phyloP scores from a whole-genome alignment of 1,140 invertebrate genomes.

The Brachionus rubens region DNA sequence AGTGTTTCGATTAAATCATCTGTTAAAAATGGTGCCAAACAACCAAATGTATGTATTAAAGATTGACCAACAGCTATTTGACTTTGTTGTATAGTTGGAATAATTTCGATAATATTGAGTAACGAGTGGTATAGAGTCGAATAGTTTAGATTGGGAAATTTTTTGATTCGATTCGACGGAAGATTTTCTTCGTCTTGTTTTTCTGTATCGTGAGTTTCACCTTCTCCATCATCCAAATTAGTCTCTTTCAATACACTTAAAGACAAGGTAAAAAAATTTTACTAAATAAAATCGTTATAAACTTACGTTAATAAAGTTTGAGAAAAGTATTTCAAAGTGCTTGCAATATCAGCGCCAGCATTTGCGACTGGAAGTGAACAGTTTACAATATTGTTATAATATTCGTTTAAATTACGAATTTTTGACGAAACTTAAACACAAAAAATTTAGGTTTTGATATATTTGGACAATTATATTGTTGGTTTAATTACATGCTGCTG shows the following conservation, averaged over 20 bases:
- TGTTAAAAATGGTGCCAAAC: slow-evolving; percentile 90
- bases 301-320: slow-evolving; percentile 88
- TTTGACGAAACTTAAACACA: slow-evolving; percentile 82
- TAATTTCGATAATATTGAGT: slow-evolving; percentile 61
- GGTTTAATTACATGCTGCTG: neutral
- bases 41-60: slow-evolving; percentile 81
- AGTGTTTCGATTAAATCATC: slow-evolving; percentile 90
- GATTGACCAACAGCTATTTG: slow-evolving; percentile 66
- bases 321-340: slow-evolving; percentile 94
- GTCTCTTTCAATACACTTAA: slow-evolving; percentile 30
- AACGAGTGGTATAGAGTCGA: slow-evolving; percentile 74
- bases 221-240: slow-evolving; percentile 61
- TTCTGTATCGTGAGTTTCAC: slow-evolving; percentile 72
- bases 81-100: slow-evolving; percentile 59
- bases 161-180: slow-evolving; percentile 67
- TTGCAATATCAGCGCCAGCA: slow-evolving; percentile 88
- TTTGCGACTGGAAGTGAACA: slow-evolving; percentile 79
- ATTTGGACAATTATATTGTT: neutral
- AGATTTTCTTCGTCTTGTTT: slow-evolving; percentile 63
- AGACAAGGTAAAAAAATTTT: no score
- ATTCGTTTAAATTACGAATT: slow-evolving; percentile 90
- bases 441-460: neutral
- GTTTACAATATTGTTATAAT: slow-evolving; percentile 84
- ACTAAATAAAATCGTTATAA: no score
- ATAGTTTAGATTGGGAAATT: slow-evolving; percentile 92